Evolutionary conservation across 2,797 vertebrate species (phyloP).

Genomic region (Megalops cyprinoides): DNA sequence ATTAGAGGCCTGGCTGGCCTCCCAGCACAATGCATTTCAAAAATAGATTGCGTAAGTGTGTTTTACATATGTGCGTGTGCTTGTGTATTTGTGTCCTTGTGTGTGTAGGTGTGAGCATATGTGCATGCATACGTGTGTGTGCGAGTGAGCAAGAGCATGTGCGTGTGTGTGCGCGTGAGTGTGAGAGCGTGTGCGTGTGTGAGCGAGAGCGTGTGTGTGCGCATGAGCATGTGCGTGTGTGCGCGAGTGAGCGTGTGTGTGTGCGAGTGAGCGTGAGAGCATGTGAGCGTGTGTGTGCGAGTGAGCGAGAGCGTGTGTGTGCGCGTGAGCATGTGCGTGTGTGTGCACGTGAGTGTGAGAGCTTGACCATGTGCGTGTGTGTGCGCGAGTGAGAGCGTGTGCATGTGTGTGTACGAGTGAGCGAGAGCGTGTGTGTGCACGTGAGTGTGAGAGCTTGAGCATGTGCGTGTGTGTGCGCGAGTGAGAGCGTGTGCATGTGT

Average conservation of each 20-base stretch:
- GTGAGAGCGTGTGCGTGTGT: too few species aligned
- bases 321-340: conserved; percentile 36
- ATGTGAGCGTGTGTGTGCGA: not conserved
- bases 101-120: not conserved
- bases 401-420: too few species aligned
- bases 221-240: too few species aligned
- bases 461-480: not conserved
- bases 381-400: conserved; percentile 30
- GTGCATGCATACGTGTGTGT: too few species aligned
- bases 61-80: too few species aligned
- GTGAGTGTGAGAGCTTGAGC: too few species aligned
- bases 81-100: not conserved
- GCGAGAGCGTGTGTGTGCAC: not conserved
- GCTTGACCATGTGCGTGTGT: conserved; percentile 30
- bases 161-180: not conserved
- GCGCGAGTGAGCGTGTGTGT: too few species aligned
- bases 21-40: too few species aligned
- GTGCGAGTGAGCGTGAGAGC: too few species aligned
- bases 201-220: too few species aligned
- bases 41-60: too few species aligned
- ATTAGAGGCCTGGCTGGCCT: not conserved
- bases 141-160: conserved; percentile 34
- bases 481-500: conserved; percentile 1
- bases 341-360: too few species aligned
- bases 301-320: not conserved